Base-by-base conservation (phyloP, 2,113 vertebrate genomes). In the Capricornis sumatraensis region DNA sequence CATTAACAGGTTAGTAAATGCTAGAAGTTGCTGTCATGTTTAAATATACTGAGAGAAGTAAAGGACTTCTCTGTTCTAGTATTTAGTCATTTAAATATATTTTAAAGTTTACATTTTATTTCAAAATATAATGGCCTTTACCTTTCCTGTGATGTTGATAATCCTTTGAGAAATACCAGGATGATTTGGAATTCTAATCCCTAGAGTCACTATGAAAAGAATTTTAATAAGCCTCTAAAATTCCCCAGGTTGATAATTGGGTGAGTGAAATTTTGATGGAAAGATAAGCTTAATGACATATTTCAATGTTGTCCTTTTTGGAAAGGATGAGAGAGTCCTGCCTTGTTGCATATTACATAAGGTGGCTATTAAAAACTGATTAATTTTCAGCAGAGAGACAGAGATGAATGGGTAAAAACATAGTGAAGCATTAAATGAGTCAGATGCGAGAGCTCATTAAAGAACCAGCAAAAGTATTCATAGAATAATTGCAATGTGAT, bases 361-460 rank as follows among this genome's bases (percentile, higher is more conserved):
- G 90, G 87, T 92, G 95, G 79, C 95, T 95, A 98, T 98, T 99
- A 98, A 98, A 98, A 94, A 97, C 79, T 97, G 97, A 98, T 98
- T 98, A 98, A 98, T 97, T 98, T 98, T 98, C 95, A 95, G 98
- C 98, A 90, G 78, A 94, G 95, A 98, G 96, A 96, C 98, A 98
- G 97, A 98, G 98, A 99, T 98, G 98, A 99, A 99, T 99, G 98
- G 98, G 89, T 97, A 98, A 99, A 98, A 98, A 11, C 53, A 97
- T 97, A 98, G 97, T 97, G 96, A 98, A 97, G 93, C 97, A 98
- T 98, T 98, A 98, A 98, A 98, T 98, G 96, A 98, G 91, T 79
- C 94, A 23, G 93, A 98, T 98, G 95, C 95, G 95, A 96, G 74
- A 98, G 98, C 91, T 98, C 97, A 95, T 89, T 95, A 98, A 98